These are phyloP conservation scores for Drosophila persimilis DNA, from an alignment of 1,140 invertebrate species.

Conservation along the genomic window DNA sequence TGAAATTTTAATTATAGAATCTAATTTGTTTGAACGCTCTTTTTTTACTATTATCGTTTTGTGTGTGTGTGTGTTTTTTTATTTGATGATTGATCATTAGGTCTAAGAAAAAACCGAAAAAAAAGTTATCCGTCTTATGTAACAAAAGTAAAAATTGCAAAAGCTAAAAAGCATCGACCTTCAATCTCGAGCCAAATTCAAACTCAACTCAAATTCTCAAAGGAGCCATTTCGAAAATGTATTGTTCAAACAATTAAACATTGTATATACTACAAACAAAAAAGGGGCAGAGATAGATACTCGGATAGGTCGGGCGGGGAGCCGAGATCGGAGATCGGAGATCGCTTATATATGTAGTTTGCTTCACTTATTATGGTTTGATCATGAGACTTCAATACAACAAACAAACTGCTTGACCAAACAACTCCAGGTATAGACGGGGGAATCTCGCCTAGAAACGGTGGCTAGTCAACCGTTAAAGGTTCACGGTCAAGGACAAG, in stretches of 20 bases:
- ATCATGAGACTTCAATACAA: conserved; percentile 76
- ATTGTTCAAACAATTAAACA: conserved; percentile 63
- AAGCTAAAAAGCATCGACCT: conserved; percentile 58
- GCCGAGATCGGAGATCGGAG: background rate
- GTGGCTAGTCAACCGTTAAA: conserved; percentile 73
- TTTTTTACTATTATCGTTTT: conserved; percentile 24
- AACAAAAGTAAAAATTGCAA: conserved; percentile 74
- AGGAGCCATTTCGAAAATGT: conserved; percentile 57
- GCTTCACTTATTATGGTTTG: conserved; percentile 57
- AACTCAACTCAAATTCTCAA: conserved; percentile 39
- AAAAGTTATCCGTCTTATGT: conserved; percentile 77
- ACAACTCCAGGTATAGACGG: conserved; percentile 16
- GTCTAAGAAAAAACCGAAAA: conserved; percentile 50
- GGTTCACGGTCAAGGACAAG: conserved; percentile 80
- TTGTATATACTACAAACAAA: conserved; percentile 23
- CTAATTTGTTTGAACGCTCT: conserved; percentile 67
- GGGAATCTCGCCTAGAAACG: conserved; percentile 28
- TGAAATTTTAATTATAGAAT: conserved; percentile 76
- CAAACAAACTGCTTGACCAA: conserved; percentile 65
- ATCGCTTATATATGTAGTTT: conserved; percentile 23
- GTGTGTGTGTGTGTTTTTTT: conserved; percentile 18
- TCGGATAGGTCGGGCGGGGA: too few relatives aligned
- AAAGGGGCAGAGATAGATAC: conserved; percentile 8
- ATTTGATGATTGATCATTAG: conserved; percentile 75
- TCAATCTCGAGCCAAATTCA: conserved; percentile 33